A percentile compares a stretch with the other conserved stretches of the same genome.
These are phyloP conservation scores for Mobula birostris DNA, from an alignment of 2,113 vertebrate genomes.

Conservation along the genomic window DNA sequence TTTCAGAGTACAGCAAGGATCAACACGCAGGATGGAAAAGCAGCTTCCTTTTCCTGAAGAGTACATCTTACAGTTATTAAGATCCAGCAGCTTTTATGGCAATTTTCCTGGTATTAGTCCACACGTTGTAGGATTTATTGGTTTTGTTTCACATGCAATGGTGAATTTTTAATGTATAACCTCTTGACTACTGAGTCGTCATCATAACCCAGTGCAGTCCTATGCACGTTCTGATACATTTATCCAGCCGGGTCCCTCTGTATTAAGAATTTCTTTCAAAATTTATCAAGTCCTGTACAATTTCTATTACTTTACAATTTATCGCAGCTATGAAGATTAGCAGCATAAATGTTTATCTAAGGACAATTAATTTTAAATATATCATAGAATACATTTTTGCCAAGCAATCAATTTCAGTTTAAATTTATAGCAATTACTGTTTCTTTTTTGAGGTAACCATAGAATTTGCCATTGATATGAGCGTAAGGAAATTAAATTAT, in stretches of 20 bases:
- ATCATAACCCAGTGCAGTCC: not conserved
- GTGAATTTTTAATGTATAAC: not conserved
- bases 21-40: not conserved
- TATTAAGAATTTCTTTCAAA: not conserved
- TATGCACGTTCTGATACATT: not conserved
- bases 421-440: not conserved
- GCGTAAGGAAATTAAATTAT: not conserved
- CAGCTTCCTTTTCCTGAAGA: not conserved
- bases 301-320: not conserved
- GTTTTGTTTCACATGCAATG: not conserved
- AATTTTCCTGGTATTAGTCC: not conserved
- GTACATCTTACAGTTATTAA: no score
- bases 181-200: not conserved
- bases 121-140: not conserved
- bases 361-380: constrained; percentile 8
- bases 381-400: not conserved
- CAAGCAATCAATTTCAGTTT: not conserved
- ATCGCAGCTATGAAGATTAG: not conserved
- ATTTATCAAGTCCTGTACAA: not conserved
- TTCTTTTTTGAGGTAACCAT: not conserved
- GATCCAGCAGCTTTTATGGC: not conserved
- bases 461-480: not conserved
- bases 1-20: not conserved
- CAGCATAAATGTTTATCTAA: not conserved
- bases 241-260: not conserved